Evolutionary conservation across 2,113 vertebrate genomes (phyloP).

Genomic region (Plecotus auritus): DNA sequence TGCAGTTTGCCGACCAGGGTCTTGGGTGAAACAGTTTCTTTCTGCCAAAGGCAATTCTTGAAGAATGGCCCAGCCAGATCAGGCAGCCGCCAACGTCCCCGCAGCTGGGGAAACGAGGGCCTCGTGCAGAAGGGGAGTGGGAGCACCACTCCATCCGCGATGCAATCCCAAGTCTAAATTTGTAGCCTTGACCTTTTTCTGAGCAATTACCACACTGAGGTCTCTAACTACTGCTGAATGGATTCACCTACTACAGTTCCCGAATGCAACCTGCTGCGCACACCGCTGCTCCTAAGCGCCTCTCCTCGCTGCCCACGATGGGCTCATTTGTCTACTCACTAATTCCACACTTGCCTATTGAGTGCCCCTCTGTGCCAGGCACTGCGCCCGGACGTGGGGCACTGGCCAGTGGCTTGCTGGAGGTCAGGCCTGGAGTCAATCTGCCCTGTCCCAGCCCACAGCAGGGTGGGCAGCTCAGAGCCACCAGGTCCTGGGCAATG

Average conservation of each 20-base stretch:
- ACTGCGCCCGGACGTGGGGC: neutral
- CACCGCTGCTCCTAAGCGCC: too few species aligned
- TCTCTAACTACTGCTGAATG: neutral
- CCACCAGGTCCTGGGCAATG: neutral
- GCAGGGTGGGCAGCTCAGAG: neutral
- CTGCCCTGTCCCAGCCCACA: accelerated
- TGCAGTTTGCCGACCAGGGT: too few species aligned
- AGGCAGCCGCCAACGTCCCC: neutral
- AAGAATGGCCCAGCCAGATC: neutral
- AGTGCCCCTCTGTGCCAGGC: neutral
- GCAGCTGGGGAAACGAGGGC: neutral
- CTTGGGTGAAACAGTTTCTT: neutral
- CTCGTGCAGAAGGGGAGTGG: neutral
- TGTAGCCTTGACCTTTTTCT: neutral
- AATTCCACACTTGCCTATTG: accelerated
- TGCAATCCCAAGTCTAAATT: neutral
- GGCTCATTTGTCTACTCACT: too few species aligned
- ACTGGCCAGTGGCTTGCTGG: neutral
- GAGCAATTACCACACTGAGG: neutral
- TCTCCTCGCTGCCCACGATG: neutral
- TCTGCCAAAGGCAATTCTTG: neutral
- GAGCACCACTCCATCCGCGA: accelerated
- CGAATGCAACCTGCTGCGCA: accelerated
- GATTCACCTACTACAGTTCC: neutral
- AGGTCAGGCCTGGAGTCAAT: neutral